Conservation (phyloP, 2,888 invertebrate species). For the Nephrotoma flavescens region DNA sequence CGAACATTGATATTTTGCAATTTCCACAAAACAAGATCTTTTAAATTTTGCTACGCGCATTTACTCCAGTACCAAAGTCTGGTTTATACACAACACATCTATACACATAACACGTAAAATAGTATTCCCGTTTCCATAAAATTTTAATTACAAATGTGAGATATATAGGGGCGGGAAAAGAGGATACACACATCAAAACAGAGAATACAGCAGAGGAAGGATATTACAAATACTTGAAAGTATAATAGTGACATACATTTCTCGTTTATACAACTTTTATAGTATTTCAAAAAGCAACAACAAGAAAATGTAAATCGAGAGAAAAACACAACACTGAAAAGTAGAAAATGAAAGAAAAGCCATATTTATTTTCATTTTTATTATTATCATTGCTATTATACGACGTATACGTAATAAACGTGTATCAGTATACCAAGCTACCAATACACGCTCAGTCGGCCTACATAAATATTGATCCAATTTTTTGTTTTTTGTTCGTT, state of each 20-base stretch:
- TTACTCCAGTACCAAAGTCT: constrained; percentile 38
- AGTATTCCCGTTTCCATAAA: not conserved
- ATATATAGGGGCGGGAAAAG: not conserved
- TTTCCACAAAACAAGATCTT: too few relatives aligned
- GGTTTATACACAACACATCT: too few relatives aligned
- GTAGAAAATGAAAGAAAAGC: not conserved
- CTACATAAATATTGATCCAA: not conserved
- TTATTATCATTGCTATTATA: not conserved
- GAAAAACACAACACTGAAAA: not conserved
- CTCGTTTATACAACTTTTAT: not conserved
- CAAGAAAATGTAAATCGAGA: not conserved
- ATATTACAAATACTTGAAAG: not conserved
- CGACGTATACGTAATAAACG: not conserved
- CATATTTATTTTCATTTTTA: not conserved
- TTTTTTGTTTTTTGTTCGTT: not conserved
- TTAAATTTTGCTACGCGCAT: too few relatives aligned
- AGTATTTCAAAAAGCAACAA: not conserved
- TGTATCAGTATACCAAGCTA: not conserved
- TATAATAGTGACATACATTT: not conserved
- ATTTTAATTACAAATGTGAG: not conserved
- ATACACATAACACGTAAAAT: too few relatives aligned
- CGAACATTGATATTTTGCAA: too few relatives aligned
- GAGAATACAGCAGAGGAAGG: not conserved
- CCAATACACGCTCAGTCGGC: not conserved
- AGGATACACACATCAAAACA: not conserved